phyloP scores from a whole-genome alignment of 2,113 vertebrate genomes.

The Bubo bubo region DNA sequence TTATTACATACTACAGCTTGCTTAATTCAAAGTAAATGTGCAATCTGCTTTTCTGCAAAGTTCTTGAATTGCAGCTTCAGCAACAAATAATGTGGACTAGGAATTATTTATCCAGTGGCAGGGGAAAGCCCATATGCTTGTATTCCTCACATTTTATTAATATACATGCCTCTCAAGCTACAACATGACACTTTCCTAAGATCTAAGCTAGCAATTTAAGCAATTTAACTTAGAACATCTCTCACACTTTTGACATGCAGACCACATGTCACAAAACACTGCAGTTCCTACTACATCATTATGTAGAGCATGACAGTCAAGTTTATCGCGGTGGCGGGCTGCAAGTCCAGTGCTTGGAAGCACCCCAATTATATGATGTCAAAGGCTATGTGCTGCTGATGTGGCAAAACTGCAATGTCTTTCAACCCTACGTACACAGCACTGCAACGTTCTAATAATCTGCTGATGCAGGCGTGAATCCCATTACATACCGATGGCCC shows the following conservation, averaged over 20 bases:
- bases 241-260: background rate
- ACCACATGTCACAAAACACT: background rate
- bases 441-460: background rate
- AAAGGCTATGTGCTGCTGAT: constrained; percentile 52
- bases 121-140: background rate
- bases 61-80: background rate
- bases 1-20: background rate
- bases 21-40: background rate
- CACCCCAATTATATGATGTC: constrained; percentile 53
- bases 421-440: constrained; percentile 7
- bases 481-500: background rate
- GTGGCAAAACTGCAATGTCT: constrained; percentile 18
- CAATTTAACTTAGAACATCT: background rate
- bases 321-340: background rate
- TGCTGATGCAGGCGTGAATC: background rate
- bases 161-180: background rate
- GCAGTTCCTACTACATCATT: background rate
- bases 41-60: background rate
- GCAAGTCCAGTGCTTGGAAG: constrained; percentile 44
- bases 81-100: background rate
- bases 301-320: background rate
- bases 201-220: background rate
- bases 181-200: background rate
- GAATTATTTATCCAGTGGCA: background rate
- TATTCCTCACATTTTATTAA: background rate